Evolutionary conservation across 2,797 vertebrate genomes (phyloP), one percentile per base, ranked within the genome.

Genomic region (Sebastes variabilis): DNA sequence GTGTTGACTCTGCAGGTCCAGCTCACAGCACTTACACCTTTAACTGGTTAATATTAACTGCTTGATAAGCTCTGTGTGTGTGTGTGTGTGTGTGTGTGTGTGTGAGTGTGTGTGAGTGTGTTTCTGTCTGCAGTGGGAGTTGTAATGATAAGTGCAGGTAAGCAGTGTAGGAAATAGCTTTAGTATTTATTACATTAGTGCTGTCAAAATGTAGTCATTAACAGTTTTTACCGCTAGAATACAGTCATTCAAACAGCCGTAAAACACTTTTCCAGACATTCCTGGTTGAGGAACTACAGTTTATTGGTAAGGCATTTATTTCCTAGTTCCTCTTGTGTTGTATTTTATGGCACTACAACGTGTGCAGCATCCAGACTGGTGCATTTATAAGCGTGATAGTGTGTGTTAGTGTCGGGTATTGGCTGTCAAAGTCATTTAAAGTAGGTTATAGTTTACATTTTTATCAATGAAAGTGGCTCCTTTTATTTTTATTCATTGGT

Each of bases 11-110:
- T 80, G 14, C 54, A 60, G 42, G 71, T 76, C 49, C 32, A 67
- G 58, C n/a, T 71, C 14, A 10, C 52, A 29, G 29, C 32, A 1
- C 49, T 13, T 74, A 20, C 58, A 65, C 65, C 77, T 78, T 56
- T 56, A 77, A 55, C 59, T 36, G 58, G 85, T 90, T 87, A 85
- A 93, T 88, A 87, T 92, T 86, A 89, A 91, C 88, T 62, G 4
- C 4, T 24, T 46, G 78, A 87, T 89, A 88, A 83, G 27, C 22
- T 70, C 30, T 36, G 25, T 29, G 11, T 70, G 52, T 71, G 42
- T 55, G 27, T 24, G 52, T 42, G 32, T 29, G 12, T 61, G 54
- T 46, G 32, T 30, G 12, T 71, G 54, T 55, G 27, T 25, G 36
- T 8, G 52, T 55, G 24, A 5, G 27, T 67, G 62, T 55, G 38